Percentiles rank a stretch among this genome's conserved stretches.
Evolutionary conservation across 2,888 invertebrate species (phyloP).

Genomic region (Drosophila neotestacea): DNA sequence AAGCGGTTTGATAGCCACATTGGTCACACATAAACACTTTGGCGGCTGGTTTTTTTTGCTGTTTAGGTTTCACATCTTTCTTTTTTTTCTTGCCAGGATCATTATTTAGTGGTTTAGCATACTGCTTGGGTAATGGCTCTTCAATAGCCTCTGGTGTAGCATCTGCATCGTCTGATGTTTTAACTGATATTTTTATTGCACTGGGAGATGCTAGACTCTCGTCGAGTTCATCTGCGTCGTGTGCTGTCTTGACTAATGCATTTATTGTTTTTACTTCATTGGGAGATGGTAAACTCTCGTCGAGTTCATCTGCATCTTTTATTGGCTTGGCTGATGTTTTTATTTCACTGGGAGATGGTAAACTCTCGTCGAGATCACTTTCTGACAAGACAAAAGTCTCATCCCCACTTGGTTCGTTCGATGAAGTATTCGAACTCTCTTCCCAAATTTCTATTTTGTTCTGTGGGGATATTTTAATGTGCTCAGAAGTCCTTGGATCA

Average conservation of each 20-base stretch:
- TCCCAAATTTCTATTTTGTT: neutral
- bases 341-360: neutral
- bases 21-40: constrained; percentile 39
- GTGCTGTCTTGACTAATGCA: too few species aligned
- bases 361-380: neutral
- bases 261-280: too few species aligned
- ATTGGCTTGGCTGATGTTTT: neutral
- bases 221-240: neutral
- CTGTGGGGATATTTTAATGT: neutral
- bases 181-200: neutral
- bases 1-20: constrained; percentile 29
- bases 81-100: too few species aligned
- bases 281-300: too few species aligned
- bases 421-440: neutral
- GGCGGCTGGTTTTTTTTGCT: too few species aligned
- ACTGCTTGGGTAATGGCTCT: too few species aligned
- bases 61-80: too few species aligned
- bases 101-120: too few species aligned
- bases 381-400: neutral
- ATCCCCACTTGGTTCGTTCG: neutral
- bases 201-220: neutral
- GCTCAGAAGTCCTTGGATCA: neutral
- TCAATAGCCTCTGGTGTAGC: neutral
- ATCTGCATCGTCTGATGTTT: neutral
- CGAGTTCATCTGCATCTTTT: too few species aligned